Evolutionary conservation across 2,113 vertebrate species (phyloP).

Genomic region (Ciconia maguari): DNA sequence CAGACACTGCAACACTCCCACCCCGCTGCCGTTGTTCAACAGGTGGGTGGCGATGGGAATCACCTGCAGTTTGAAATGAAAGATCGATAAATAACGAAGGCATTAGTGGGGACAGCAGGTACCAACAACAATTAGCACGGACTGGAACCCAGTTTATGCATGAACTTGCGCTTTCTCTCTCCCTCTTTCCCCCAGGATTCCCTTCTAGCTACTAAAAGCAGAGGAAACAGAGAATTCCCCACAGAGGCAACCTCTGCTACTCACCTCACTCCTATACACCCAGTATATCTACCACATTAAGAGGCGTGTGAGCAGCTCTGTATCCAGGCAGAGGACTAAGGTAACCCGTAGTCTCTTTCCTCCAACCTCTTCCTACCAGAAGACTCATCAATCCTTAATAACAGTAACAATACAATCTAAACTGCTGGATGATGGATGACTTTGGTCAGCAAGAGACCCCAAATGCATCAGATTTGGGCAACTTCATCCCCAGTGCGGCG

Average conservation of each 20-base stretch:
- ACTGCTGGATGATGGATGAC: not conserved
- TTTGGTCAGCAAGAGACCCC: not conserved
- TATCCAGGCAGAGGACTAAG: not conserved
- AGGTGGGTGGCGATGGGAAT: conserved; percentile 89
- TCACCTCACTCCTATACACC: not conserved
- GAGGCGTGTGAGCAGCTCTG: not conserved
- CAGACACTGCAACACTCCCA: conserved; percentile 91
- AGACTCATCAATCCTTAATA: not conserved
- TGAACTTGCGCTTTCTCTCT: not conserved
- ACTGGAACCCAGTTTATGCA: accelerated
- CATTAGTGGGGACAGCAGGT: not conserved
- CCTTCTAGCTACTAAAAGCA: not conserved
- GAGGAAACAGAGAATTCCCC: not conserved
- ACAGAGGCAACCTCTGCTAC: not conserved
- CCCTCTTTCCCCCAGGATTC: not conserved
- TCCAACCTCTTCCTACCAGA: not conserved
- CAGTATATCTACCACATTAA: accelerated
- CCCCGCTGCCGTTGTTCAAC: conserved; percentile 82
- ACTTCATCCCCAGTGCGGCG: not conserved
- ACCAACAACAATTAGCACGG: accelerated
- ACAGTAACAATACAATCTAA: accelerated
- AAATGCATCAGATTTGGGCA: accelerated
- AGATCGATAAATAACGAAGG: accelerated
- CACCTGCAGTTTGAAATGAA: conserved; percentile 72
- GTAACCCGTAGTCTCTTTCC: not conserved